Percentiles rank a stretch among this genome's conserved stretches.
phyloP scores from a whole-genome alignment of 2,113 vertebrate genomes.

The Donacobius atricapilla region DNA sequence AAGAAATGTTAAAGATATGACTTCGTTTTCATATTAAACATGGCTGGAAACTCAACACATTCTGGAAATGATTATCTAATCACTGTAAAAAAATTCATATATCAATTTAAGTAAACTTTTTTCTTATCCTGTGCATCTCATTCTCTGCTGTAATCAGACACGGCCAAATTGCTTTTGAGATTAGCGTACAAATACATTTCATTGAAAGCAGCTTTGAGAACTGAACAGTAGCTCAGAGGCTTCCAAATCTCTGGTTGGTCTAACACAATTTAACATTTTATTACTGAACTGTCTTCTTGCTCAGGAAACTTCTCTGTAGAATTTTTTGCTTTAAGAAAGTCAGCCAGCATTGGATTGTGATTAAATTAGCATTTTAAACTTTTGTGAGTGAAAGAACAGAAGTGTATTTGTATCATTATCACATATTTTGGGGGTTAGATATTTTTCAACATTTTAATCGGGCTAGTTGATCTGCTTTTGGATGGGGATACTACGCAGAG shows the following conservation, averaged over 20 bases:
- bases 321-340: slow-evolving; percentile 33
- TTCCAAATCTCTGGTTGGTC: background rate
- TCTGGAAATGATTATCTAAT: slow-evolving; percentile 57
- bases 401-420: slow-evolving; percentile 30
- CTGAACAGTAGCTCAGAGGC: slow-evolving; percentile 48
- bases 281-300: slow-evolving; percentile 41
- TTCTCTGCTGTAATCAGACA: slow-evolving; percentile 42
- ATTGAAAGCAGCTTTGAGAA: slow-evolving; percentile 52
- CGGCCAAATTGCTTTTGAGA: slow-evolving; percentile 32
- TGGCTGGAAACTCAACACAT: slow-evolving; percentile 4
- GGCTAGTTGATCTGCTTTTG: background rate
- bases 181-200: slow-evolving; percentile 46
- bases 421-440: background rate
- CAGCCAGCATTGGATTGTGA: slow-evolving; percentile 40
- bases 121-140: slow-evolving; percentile 39
- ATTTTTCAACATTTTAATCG: background rate
- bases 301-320: slow-evolving; percentile 35
- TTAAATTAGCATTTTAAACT: slow-evolving; percentile 46
- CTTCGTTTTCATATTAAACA: slow-evolving; percentile 11
- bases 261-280: slow-evolving; percentile 22
- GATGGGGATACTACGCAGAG: background rate
- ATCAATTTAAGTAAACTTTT: slow-evolving; percentile 36
- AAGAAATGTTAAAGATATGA: background rate
- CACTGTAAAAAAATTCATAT: slow-evolving; percentile 27
- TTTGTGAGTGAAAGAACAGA: slow-evolving; percentile 17